Evolutionary conservation across 2,113 vertebrate genomes (phyloP).

Genomic region (Motacilla alba): DNA sequence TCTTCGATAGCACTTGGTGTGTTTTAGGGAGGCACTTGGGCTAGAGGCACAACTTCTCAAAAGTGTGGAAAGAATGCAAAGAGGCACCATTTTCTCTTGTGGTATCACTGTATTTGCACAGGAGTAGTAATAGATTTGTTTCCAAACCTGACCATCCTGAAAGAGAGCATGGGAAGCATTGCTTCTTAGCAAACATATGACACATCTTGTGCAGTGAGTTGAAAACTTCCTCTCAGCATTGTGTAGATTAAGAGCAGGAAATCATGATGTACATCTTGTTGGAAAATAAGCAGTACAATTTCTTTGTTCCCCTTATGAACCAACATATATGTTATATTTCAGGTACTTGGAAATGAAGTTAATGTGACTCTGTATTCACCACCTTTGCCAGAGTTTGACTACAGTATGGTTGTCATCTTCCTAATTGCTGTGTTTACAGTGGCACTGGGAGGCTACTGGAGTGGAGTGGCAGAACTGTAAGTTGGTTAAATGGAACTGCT

Average conservation of each 20-base stretch:
- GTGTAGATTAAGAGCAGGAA: background rate
- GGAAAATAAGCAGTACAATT: background rate
- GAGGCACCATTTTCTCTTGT: background rate
- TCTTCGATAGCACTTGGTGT: background rate
- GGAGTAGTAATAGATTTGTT: background rate
- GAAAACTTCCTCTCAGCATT: background rate
- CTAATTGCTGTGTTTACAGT: constrained; percentile 87
- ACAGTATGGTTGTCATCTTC: constrained; percentile 87
- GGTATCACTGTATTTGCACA: background rate
- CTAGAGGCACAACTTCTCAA: background rate
- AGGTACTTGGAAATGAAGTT: constrained; percentile 78
- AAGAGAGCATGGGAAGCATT: background rate
- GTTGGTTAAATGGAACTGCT: constrained; percentile 19
- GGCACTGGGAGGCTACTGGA: constrained; percentile 90
- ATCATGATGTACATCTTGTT: background rate
- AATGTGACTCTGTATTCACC: constrained; percentile 84
- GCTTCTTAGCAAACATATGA: background rate
- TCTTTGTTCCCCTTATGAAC: background rate
- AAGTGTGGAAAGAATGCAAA: background rate
- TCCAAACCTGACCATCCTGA: background rate
- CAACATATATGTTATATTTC: constrained; percentile 14
- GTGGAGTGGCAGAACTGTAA: constrained; percentile 85
- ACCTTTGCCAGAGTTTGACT: constrained; percentile 74
- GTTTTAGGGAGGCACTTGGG: background rate
- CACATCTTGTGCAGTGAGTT: background rate